phyloP scores from a whole-genome alignment of 1,140 invertebrate species.

The Tetramorium alpestre region DNA sequence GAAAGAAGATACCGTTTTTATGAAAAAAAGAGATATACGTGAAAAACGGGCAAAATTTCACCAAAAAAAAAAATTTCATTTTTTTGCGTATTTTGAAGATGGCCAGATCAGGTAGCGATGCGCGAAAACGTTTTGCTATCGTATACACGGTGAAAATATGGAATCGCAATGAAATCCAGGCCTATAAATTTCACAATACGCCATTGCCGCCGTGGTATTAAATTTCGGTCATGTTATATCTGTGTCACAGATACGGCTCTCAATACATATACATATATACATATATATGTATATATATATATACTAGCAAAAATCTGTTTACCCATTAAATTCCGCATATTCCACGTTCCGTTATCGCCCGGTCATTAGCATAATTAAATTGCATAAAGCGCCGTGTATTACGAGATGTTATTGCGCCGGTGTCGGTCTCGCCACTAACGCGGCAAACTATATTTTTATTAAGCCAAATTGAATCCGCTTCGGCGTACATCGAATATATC shows the following conservation, averaged over 20 bases:
- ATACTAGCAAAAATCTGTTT: conserved; percentile 50
- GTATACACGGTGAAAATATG: conserved; percentile 37
- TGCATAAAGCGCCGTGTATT: conserved; percentile 35
- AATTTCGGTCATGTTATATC: conserved; percentile 52
- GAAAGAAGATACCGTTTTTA: not conserved
- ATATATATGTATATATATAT: not conserved
- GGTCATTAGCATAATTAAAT: conserved; percentile 62
- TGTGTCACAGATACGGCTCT: conserved; percentile 20
- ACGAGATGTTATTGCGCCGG: conserved; percentile 42
- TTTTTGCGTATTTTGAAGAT: conserved; percentile 21
- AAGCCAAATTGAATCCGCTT: conserved; percentile 48
- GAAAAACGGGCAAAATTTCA: not conserved
- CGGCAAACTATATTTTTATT: conserved; percentile 45
- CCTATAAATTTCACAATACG: conserved; percentile 54
- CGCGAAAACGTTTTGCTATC: conserved; percentile 23
- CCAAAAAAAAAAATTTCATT: not conserved
- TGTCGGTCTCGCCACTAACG: not conserved
- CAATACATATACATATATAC: conserved; percentile 18
- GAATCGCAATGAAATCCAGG: conserved; percentile 46
- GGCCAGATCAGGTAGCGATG: not conserved
- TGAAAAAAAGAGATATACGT: not conserved
- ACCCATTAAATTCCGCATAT: conserved; percentile 47
- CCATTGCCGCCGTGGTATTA: conserved; percentile 50
- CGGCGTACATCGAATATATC: not conserved
- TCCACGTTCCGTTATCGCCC: conserved; percentile 37